Evolutionary conservation across 2,888 invertebrate genomes (phyloP), one percentile per base, ranked within the genome.

Genomic region (Synergus itoensis): DNA sequence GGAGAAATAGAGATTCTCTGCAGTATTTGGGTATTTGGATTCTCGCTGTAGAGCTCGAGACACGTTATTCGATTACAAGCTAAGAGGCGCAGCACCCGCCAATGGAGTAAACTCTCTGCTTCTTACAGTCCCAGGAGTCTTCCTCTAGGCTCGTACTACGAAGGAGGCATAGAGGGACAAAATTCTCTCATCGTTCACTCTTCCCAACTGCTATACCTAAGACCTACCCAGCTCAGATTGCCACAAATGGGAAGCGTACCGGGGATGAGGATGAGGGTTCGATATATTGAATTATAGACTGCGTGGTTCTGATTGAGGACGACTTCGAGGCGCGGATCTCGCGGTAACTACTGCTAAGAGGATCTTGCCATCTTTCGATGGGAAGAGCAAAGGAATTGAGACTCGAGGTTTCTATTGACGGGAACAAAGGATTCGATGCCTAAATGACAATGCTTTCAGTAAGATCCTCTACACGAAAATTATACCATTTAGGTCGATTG

Each of bases 11-110:
- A 63, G 18, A 78, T 43, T 21, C 45, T 41, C 43, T 53, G 45
- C 84, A 63, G 84, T 87, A 86, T 86, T 84, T 77, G 82, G 82
- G 81, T 85, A 88, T 83, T 84, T 83, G 83, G 87, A 89, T 86
- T 82, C 85, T 77, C 85, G 79, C 84, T 86, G 85, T 86, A 88
- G 86, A 88, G 86, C 86, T 86, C 84, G 84, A 86, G 87, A 87
- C 88, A 88, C 87, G 89, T 90, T 90, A 90, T 90, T 90, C 90
- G 90, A 90, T 90, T 89, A 90, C 88, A 83, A 84, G 80, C 85
- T 88, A 88, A 89, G 89, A 88, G 89, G 86, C 83, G 84, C 86
- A 88, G 85, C 85, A 84, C 83, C 84, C 85, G 81, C 57, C 77
- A 79, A 77, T 78, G 80, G 75, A 75, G 53, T 41, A 48, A 28